Percentiles rank a stretch among this genome's conserved stretches.
Conservation (phyloP, 2,797 vertebrate genomes). For the Antrozous pallidus region DNA sequence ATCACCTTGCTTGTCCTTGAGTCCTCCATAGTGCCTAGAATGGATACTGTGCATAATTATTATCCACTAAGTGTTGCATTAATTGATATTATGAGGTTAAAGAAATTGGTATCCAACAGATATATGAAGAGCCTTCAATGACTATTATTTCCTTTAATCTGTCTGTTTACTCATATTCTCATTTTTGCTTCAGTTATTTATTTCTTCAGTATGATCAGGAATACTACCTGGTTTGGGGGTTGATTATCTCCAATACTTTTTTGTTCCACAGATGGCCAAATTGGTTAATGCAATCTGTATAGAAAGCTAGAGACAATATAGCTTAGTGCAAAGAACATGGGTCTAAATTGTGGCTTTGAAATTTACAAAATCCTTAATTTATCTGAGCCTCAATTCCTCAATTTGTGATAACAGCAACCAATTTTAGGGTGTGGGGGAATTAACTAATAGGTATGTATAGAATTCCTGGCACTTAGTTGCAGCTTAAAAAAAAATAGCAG, state of each 20-base stretch:
- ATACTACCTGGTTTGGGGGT: neutral
- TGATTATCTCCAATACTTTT: neutral
- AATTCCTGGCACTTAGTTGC: neutral
- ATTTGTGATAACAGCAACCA: neutral
- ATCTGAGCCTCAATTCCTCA: neutral
- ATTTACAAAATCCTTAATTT: conserved; percentile 25
- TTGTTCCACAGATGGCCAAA: neutral
- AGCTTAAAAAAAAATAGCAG: neutral
- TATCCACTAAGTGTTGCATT: neutral
- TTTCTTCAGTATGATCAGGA: neutral
- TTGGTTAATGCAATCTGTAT: neutral
- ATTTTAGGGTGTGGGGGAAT: neutral
- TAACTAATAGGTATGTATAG: neutral
- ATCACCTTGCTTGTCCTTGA: neutral
- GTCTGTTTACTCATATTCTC: neutral
- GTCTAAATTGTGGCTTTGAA: neutral
- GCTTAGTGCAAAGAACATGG: neutral
- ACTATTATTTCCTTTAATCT: neutral
- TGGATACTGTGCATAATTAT: neutral
- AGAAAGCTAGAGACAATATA: neutral
- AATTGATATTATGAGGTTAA: neutral
- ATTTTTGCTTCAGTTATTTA: neutral
- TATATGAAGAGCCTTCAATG: neutral
- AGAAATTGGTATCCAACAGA: neutral
- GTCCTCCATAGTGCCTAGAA: neutral